phyloP scores from a whole-genome alignment of 2,888 invertebrate species.

The Lymantria monacha region DNA sequence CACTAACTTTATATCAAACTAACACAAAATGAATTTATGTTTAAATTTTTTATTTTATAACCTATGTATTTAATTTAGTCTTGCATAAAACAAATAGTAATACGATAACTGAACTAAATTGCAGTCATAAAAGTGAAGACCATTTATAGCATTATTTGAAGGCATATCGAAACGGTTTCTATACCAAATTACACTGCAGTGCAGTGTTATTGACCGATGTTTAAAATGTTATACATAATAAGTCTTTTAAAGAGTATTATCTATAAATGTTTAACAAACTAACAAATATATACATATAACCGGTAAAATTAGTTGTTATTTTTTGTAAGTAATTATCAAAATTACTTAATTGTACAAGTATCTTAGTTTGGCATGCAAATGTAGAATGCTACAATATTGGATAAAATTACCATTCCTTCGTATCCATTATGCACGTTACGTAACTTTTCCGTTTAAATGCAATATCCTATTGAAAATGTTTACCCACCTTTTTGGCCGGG shows the following conservation, averaged over 20 bases:
- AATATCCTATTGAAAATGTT: conserved; percentile 31
- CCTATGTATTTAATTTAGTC: conserved; percentile 56
- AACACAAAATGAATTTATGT: conserved; percentile 18
- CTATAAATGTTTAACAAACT: too few species aligned
- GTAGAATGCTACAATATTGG: not conserved
- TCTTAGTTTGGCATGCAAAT: not conserved
- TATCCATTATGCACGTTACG: conserved; percentile 21
- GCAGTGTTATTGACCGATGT: conserved; percentile 37
- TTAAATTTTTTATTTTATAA: conserved; percentile 12
- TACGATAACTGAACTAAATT: conserved; percentile 69
- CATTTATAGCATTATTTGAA: conserved; percentile 77
- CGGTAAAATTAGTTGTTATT: too few species aligned
- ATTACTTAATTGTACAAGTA: too few species aligned
- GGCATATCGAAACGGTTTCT: conserved; percentile 75
- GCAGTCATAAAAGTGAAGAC: conserved; percentile 76
- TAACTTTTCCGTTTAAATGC: conserved; percentile 25
- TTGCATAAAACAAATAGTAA: conserved; percentile 78
- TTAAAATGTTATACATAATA: conserved; percentile 2
- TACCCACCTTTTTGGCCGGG: conserved; percentile 43
- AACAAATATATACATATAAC: too few species aligned
- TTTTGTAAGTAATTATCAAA: too few species aligned
- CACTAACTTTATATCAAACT: conserved; percentile 16
- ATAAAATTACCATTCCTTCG: conserved; percentile 8
- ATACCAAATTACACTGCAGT: conserved; percentile 55
- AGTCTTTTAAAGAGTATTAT: too few species aligned